Percentiles rank a stretch among this genome's conserved stretches.
Conservation (phyloP, 1,140 invertebrate species). For the Drosophila mauritiana region DNA sequence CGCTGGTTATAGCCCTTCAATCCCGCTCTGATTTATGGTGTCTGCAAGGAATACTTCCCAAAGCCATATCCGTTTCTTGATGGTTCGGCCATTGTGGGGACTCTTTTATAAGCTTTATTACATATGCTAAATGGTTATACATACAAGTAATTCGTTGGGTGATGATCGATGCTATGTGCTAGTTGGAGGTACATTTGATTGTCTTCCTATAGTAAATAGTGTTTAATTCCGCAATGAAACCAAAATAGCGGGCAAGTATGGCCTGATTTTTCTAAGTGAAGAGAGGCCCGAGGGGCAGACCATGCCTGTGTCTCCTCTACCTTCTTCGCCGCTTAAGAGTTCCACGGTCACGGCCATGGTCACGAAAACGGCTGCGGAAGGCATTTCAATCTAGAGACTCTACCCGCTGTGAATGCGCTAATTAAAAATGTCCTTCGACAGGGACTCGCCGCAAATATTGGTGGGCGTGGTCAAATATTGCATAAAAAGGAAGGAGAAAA, state of each 20-base stretch:
- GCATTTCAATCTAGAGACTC: slow-evolving; percentile 60
- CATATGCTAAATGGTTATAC: too few relatives aligned
- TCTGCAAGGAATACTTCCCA: not conserved
- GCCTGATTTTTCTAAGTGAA: slow-evolving; percentile 4
- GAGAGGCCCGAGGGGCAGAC: slow-evolving; percentile 13
- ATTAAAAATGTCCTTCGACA: slow-evolving; percentile 74
- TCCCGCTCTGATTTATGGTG: not conserved
- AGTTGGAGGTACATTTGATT: too few relatives aligned
- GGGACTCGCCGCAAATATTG: slow-evolving; percentile 12
- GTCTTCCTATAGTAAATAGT: too few relatives aligned
- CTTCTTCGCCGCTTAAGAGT: slow-evolving; percentile 39
- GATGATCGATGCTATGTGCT: too few relatives aligned
- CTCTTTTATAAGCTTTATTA: not conserved
- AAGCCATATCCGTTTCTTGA: not conserved
- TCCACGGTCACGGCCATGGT: slow-evolving; percentile 28
- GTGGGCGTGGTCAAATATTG: slow-evolving; percentile 25
- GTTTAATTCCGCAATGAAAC: too few relatives aligned
- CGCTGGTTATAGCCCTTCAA: not conserved
- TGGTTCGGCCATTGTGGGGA: not conserved
- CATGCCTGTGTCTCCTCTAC: slow-evolving; percentile 2
- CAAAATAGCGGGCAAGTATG: too few relatives aligned
- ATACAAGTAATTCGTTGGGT: too few relatives aligned
- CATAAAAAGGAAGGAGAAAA: slow-evolving; percentile 2
- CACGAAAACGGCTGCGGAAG: slow-evolving; percentile 22
- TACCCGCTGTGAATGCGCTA: slow-evolving; percentile 61